Evolutionary conservation across 2,888 invertebrate species (phyloP).

Genomic region (Eupithecia dodoneata): DNA sequence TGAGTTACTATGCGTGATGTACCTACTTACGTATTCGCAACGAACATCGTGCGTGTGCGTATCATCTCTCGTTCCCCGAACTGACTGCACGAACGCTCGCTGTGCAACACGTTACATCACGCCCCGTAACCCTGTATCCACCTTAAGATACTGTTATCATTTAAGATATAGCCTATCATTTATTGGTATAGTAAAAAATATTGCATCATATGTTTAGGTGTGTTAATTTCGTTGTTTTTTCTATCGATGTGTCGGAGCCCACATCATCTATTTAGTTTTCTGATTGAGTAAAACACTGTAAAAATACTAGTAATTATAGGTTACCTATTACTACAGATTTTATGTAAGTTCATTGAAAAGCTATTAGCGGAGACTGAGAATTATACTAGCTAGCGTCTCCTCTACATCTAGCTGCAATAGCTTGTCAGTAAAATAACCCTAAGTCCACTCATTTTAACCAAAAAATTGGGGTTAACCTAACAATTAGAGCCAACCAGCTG

Average conservation of each 20-base stretch:
- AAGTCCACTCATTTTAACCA: too few species aligned
- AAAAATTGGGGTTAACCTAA: too few species aligned
- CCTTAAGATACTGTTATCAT: too few species aligned
- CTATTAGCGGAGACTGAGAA: not conserved
- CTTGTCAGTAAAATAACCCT: not conserved
- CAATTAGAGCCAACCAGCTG: too few species aligned
- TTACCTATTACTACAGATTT: not conserved
- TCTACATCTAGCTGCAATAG: not conserved
- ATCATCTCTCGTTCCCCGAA: too few species aligned
- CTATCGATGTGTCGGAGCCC: not conserved
- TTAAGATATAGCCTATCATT: not conserved
- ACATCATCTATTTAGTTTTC: not conserved
- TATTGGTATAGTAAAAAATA: not conserved
- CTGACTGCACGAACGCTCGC: too few species aligned
- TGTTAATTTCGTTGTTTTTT: not conserved
- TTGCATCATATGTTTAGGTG: not conserved
- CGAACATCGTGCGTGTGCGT: too few species aligned
- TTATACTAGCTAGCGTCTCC: not conserved
- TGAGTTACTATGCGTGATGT: not conserved
- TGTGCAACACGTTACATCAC: too few species aligned
- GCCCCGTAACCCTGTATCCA: too few species aligned
- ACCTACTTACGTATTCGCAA: too few species aligned
- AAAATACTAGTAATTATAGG: not conserved
- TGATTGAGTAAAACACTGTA: not conserved
- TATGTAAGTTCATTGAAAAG: not conserved